Evolutionary conservation across 1,140 invertebrate species (phyloP).

Genomic region (Diorhabda sublineata): DNA sequence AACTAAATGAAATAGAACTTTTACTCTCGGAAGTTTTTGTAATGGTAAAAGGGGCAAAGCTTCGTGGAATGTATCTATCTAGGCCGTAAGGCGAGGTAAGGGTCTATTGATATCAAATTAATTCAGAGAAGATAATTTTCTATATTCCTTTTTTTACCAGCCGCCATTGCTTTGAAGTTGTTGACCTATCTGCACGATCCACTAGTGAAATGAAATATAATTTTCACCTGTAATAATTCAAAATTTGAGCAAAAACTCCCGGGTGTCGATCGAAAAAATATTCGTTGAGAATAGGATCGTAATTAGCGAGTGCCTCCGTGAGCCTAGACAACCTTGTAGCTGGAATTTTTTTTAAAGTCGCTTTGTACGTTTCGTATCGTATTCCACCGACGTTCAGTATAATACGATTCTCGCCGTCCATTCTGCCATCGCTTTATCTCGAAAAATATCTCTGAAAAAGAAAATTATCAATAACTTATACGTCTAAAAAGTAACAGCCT

Average conservation of each 20-base stretch:
- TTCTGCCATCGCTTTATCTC: conserved; percentile 44
- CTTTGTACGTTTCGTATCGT: conserved; percentile 94
- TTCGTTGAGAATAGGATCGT: conserved; percentile 94
- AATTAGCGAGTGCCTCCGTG: conserved; percentile 88
- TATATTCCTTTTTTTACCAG: too few species aligned
- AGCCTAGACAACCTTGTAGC: conserved; percentile 84
- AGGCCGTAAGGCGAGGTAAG: too few species aligned
- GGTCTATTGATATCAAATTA: too few species aligned
- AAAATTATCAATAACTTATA: too few species aligned
- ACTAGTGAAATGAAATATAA: background rate
- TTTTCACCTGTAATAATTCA: conserved; percentile 79
- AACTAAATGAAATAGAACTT: too few species aligned
- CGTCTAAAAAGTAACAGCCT: too few species aligned
- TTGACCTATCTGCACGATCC: too few species aligned
- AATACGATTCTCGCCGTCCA: conserved; percentile 95
- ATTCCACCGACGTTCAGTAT: conserved; percentile 98
- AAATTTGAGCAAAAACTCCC: conserved; percentile 92
- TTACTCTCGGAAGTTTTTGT: too few species aligned
- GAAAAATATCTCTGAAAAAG: background rate
- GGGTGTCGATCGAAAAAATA: conserved; percentile 99
- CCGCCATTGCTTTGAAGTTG: too few species aligned
- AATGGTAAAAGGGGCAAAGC: too few species aligned
- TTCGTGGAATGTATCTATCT: too few species aligned
- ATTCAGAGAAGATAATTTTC: too few species aligned
- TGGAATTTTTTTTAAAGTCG: conserved; percentile 89